Conservation (phyloP, 2,113 vertebrate species). For the Psilopogon haemacephalus region DNA sequence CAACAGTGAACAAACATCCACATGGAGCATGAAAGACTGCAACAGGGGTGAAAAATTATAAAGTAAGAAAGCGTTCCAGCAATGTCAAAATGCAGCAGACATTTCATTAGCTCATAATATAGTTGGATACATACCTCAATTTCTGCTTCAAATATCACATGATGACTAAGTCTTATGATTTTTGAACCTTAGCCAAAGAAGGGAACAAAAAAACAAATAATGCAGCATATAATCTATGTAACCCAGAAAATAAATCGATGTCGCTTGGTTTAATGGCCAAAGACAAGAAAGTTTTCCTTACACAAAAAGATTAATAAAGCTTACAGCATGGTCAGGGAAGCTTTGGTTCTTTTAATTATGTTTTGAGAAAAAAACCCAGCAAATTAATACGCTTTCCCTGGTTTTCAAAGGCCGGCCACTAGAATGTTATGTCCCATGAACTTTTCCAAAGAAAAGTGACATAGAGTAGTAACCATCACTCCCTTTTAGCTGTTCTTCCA, state of each 20-base stretch:
- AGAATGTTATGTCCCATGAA: background rate
- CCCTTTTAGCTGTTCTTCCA: background rate
- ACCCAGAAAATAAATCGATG: background rate
- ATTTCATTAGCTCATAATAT: background rate
- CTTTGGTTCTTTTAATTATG: background rate
- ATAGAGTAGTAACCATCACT: background rate
- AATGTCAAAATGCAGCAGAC: background rate
- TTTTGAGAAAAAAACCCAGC: background rate
- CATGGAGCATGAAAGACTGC: too few relatives aligned
- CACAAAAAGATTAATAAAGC: background rate
- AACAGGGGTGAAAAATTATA: rapidly evolving
- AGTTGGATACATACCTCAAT: rapidly evolving
- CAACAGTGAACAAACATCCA: background rate
- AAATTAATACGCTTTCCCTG: background rate
- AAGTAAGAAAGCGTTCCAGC: too few relatives aligned
- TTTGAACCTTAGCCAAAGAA: background rate
- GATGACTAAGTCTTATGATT: background rate
- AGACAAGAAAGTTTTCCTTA: background rate
- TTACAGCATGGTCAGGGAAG: background rate
- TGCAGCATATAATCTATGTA: background rate
- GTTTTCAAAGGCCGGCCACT: background rate
- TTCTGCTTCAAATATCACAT: background rate
- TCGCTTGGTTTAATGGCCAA: rapidly evolving
- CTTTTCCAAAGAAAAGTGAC: background rate
- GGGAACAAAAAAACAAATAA: background rate